These are phyloP conservation scores for Cinclus cinclus DNA, from an alignment of 2,113 vertebrate genomes.

Conservation along the genomic window DNA sequence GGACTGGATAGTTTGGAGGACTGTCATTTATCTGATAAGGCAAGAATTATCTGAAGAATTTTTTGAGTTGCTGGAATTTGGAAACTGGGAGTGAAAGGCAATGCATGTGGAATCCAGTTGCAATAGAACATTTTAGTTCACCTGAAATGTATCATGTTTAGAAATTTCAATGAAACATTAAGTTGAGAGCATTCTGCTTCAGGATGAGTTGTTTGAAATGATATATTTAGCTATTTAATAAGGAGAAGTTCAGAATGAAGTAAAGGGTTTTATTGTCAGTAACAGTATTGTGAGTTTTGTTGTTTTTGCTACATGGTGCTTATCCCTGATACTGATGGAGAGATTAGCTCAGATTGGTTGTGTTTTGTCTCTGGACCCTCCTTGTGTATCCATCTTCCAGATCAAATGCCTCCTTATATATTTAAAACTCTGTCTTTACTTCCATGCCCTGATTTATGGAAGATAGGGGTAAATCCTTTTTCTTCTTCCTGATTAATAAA, in stretches of 20 bases:
- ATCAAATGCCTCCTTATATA: not conserved
- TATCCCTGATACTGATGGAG: not conserved
- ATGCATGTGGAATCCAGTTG: not conserved
- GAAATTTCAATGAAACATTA: not conserved
- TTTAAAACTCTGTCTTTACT: not conserved
- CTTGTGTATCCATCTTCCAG: not conserved
- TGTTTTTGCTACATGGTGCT: not conserved
- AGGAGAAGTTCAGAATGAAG: not conserved
- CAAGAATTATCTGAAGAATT: not conserved
- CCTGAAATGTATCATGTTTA: not conserved
- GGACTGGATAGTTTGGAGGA: not conserved
- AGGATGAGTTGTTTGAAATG: not conserved
- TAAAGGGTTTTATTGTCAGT: not conserved
- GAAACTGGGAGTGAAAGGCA: not conserved
- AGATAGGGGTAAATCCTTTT: not conserved
- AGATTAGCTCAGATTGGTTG: not conserved
- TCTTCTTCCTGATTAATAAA: not conserved
- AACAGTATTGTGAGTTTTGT: not conserved
- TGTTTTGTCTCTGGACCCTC: not conserved
- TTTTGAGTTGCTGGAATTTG: not conserved
- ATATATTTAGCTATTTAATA: not conserved
- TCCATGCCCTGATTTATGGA: not conserved
- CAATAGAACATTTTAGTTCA: not conserved
- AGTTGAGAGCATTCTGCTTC: not conserved
- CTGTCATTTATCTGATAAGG: not conserved